Percentiles rank a stretch among this genome's conserved stretches.
phyloP scores from a whole-genome alignment of 2,113 vertebrate genomes.

The Nycticebus coucang region DNA sequence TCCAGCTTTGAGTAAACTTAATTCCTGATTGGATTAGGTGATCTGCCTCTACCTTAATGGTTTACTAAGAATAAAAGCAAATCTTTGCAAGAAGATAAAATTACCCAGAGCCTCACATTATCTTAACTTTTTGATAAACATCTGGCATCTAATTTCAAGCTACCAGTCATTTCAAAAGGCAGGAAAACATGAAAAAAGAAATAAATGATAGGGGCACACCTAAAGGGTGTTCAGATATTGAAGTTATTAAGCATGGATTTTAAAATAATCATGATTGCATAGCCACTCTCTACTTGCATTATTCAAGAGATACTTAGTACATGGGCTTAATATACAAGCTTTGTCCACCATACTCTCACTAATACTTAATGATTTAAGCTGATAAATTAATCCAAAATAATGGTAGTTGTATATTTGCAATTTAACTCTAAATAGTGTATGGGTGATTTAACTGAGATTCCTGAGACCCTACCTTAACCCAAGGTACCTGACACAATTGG shows the following conservation, averaged over 20 bases:
- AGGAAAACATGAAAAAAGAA: background rate
- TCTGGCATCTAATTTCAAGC: background rate
- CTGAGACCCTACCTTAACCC: background rate
- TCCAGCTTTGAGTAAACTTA: background rate
- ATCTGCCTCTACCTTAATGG: background rate
- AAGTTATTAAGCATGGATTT: background rate
- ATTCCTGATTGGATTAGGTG: background rate
- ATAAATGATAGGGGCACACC: background rate
- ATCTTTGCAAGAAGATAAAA: constrained; percentile 26
- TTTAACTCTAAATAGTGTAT: background rate
- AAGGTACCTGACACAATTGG: background rate
- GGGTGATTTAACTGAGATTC: constrained; percentile 16
- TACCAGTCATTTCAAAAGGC: background rate
- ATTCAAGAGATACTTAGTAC: background rate
- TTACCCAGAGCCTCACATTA: background rate
- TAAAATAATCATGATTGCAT: background rate
- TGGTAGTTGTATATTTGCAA: background rate
- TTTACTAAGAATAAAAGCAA: background rate
- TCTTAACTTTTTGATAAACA: background rate
- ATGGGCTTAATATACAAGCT: background rate
- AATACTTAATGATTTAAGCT: background rate
- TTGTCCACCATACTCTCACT: background rate
- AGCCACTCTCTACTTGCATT: background rate
- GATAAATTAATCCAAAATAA: background rate
- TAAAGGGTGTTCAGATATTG: background rate